Percentiles rank a stretch among this genome's conserved stretches.
These are phyloP conservation scores for Ranitomeya variabilis DNA, from an alignment of 2,113 vertebrate genomes.

Conservation along the genomic window DNA sequence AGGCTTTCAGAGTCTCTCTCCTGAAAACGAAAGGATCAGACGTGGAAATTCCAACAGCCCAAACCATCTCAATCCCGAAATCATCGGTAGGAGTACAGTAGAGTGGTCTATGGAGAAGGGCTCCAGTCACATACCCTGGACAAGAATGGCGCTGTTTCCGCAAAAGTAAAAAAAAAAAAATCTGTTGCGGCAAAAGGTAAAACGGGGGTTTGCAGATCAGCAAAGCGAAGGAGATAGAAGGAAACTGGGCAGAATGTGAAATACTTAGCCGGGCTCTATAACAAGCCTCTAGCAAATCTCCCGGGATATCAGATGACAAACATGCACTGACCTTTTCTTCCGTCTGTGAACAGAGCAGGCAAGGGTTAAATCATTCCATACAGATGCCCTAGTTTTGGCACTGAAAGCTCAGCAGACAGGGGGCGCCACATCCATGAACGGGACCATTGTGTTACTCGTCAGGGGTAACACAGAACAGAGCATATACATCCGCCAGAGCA, in stretches of 20 bases:
- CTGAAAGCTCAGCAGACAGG: constrained; percentile 1
- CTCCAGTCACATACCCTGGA: too few species aligned
- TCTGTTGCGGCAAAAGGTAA: background rate
- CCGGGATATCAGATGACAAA: constrained; percentile 13
- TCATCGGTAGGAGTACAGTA: too few species aligned
- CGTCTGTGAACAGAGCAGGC: constrained; percentile 58
- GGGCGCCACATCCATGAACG: background rate
- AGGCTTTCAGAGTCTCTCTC: too few species aligned
- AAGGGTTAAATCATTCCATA: constrained; percentile 50
- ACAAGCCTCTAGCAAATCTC: constrained; percentile 34
- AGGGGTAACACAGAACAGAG: background rate
- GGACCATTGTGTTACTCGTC: background rate
- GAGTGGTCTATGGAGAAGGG: too few species aligned
- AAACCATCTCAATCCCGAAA: too few species aligned
- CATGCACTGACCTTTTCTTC: constrained; percentile 60
- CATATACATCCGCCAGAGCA: background rate
- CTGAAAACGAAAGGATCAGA: too few species aligned
- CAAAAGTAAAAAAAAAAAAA: too few species aligned
- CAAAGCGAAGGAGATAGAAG: background rate
- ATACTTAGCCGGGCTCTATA: constrained; percentile 55
- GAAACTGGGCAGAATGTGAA: background rate
- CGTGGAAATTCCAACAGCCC: too few species aligned
- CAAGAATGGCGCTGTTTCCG: too few species aligned
- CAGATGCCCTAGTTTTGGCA: background rate
- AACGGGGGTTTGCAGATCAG: background rate